Percentiles rank a stretch among this genome's conserved stretches.
These are phyloP conservation scores for Vidua chalybeata DNA, from an alignment of 2,113 vertebrate genomes.

Conservation along the genomic window DNA sequence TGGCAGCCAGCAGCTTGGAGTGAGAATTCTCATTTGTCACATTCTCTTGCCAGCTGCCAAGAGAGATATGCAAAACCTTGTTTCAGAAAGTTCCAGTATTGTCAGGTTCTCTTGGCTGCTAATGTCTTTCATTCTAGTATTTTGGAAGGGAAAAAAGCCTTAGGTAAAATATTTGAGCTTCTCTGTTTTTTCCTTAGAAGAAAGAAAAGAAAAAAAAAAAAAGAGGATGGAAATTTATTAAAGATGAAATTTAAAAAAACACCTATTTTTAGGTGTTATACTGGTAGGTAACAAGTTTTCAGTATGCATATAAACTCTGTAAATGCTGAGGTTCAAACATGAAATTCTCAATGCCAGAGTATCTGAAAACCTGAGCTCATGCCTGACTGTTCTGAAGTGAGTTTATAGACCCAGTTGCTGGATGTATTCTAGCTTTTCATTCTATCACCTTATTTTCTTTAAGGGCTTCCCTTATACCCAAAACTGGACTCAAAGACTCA, in stretches of 20 bases:
- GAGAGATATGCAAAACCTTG: slow-evolving; percentile 47
- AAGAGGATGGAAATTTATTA: neutral
- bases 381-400: neutral
- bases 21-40: slow-evolving; percentile 61
- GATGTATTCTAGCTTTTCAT: neutral
- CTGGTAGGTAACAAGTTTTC: neutral
- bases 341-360: neutral
- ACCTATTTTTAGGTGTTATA: neutral
- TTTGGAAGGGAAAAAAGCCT: neutral
- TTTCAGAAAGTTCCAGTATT: slow-evolving; percentile 44
- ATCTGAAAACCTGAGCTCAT: neutral
- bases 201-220: neutral
- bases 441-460: neutral
- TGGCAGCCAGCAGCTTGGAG: slow-evolving; percentile 56
- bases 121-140: neutral
- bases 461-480: neutral
- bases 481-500: neutral
- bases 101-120: slow-evolving; percentile 37
- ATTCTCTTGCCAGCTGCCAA: slow-evolving; percentile 52
- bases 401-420: neutral
- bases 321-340: neutral
- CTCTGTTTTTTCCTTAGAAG: neutral
- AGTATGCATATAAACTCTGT: neutral
- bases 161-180: slow-evolving; percentile 15
- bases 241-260: rapidly evolving